Conservation (phyloP, 2,113 vertebrate species). For the Podarcis muralis region DNA sequence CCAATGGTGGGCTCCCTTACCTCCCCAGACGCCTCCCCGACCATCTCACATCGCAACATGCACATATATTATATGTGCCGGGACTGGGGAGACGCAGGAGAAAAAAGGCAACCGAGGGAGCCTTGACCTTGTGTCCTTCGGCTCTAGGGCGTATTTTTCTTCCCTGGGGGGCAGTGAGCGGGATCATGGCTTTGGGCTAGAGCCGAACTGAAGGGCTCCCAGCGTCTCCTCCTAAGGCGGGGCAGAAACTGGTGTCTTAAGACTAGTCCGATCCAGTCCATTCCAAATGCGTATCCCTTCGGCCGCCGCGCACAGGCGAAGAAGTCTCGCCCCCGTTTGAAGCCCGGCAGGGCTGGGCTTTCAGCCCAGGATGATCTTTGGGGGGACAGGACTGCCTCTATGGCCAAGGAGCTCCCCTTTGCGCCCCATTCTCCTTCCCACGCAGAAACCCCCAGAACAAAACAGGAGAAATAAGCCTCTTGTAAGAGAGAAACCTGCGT, state of each 20-base stretch:
- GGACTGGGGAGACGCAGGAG: constrained; percentile 57
- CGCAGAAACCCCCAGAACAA: constrained; percentile 79
- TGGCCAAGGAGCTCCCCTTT: not conserved
- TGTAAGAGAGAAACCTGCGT: constrained; percentile 12
- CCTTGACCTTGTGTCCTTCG: constrained; percentile 75
- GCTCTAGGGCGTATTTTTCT: constrained; percentile 20
- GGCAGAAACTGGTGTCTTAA: constrained; percentile 20
- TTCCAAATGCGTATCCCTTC: not conserved
- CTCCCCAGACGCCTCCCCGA: constrained; percentile 69
- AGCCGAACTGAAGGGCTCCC: not conserved
- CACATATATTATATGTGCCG: not conserved
- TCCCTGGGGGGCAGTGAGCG: not conserved
- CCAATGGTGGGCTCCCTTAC: constrained; percentile 69
- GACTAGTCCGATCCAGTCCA: not conserved
- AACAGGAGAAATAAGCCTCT: constrained; percentile 71
- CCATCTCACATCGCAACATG: constrained; percentile 53
- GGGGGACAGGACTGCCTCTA: not conserved
- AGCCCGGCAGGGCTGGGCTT: too few species aligned
- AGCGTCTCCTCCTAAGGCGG: not conserved
- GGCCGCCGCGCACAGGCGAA: not conserved
- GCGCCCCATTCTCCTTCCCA: constrained; percentile 61
- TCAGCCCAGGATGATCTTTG: not conserved
- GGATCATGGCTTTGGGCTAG: not conserved
- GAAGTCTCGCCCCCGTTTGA: not conserved
- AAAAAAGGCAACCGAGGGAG: constrained; percentile 63